These are phyloP conservation scores for Listronotus bonariensis DNA, from an alignment of 1,140 invertebrate genomes.

Conservation along the genomic window DNA sequence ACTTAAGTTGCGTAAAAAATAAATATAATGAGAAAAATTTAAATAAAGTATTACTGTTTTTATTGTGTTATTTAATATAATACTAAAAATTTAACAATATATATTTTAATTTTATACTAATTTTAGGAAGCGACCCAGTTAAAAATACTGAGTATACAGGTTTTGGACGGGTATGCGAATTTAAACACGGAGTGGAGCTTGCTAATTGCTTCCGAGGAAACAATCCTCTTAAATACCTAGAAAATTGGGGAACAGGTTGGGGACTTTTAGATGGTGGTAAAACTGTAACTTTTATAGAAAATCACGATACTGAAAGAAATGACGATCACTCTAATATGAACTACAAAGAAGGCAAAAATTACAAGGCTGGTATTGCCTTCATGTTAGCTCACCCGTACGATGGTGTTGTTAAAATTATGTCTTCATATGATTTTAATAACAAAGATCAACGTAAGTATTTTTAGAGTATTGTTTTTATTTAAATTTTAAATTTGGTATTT, in stretches of 20 bases:
- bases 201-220: conserved; percentile 61
- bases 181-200: conserved; percentile 67
- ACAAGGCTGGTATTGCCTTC: conserved; percentile 78
- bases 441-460: conserved; percentile 58
- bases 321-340: conserved; percentile 62
- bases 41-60: no score
- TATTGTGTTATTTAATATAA: no score
- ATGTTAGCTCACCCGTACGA: conserved; percentile 87
- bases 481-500: no score
- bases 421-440: conserved; percentile 68
- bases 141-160: conserved; percentile 67
- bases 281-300: conserved; percentile 69
- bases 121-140: conserved; percentile 68
- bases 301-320: conserved; percentile 64
- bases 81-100: no score
- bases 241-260: conserved; percentile 61
- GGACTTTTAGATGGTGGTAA: conserved; percentile 60
- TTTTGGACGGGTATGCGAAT: conserved; percentile 76
- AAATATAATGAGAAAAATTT: no score
- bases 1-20: no score
- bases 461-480: no score
- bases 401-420: conserved; percentile 77
- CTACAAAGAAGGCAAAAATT: conserved; percentile 63
- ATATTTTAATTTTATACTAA: no score
- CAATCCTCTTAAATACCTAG: conserved; percentile 54